These are phyloP conservation scores for Leptopilina clavipes DNA, from an alignment of 1,140 invertebrate genomes.

Conservation along the genomic window DNA sequence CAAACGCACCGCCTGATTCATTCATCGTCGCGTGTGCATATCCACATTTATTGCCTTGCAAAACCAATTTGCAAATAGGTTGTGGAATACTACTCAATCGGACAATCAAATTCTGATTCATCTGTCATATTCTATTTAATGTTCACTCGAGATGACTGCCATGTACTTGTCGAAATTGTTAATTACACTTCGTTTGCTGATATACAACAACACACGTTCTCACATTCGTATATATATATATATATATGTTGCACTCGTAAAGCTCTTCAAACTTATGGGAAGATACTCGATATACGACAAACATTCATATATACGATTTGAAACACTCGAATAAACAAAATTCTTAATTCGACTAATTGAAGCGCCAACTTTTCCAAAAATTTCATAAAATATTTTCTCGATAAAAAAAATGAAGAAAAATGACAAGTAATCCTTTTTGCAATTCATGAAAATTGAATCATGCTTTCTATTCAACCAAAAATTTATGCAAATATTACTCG, in stretches of 20 bases:
- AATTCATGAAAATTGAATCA: no score
- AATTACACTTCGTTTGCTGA: conserved; percentile 1
- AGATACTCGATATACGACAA: background rate
- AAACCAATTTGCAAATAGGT: conserved; percentile 57
- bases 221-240: background rate
- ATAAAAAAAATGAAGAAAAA: no score
- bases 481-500: no score
- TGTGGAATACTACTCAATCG: conserved; percentile 38
- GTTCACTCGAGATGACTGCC: conserved; percentile 1
- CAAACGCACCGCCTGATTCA: conserved; percentile 45
- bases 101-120: conserved; percentile 12
- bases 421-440: no score
- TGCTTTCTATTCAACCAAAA: no score
- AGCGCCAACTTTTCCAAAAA: background rate
- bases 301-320: no score
- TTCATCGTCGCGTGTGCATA: conserved; percentile 44
- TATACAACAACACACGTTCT: background rate
- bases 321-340: background rate
- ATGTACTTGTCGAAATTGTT: conserved; percentile 19
- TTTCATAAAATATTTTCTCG: background rate
- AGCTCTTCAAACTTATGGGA: background rate
- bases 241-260: background rate
- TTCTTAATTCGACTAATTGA: conserved; percentile 10
- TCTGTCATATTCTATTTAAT: conserved; percentile 12
- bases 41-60: conserved; percentile 49